Conservation (phyloP, 2,888 invertebrate species). For the Diadegma fenestrale region DNA sequence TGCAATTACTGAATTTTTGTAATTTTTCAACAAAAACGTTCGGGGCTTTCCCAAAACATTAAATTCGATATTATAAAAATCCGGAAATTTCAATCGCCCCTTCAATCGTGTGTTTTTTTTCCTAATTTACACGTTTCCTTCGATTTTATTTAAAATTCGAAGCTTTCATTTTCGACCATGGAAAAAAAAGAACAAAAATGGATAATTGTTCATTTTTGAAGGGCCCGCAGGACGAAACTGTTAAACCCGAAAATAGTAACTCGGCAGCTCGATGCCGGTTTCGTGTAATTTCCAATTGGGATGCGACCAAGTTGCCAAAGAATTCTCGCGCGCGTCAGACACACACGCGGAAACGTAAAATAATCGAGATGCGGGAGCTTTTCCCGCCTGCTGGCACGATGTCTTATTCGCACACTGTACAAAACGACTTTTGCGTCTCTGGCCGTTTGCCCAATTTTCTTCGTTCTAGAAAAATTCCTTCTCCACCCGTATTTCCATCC, state of each 20-base stretch:
- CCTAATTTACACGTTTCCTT: not conserved
- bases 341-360: slow-evolving; percentile 44
- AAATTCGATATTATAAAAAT: no score
- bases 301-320: slow-evolving; percentile 40
- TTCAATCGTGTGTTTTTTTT: not conserved
- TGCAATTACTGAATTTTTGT: no score
- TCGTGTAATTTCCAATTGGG: slow-evolving; percentile 1
- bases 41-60: no score
- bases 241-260: slow-evolving; percentile 52
- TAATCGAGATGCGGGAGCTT: slow-evolving; percentile 30
- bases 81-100: no score
- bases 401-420: not conserved
- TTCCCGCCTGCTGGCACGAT: slow-evolving; percentile 25
- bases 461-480: not conserved
- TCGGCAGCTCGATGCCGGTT: not conserved
- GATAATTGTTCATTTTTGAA: not conserved
- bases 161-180: not conserved
- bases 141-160: not conserved
- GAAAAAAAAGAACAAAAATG: not conserved
- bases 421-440: slow-evolving; percentile 30
- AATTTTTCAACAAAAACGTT: no score
- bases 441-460: slow-evolving; percentile 49
- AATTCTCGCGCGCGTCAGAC: not conserved
- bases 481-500: no score
- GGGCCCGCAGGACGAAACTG: not conserved